Evolutionary conservation across 2,888 invertebrate genomes (phyloP), one percentile per base, ranked within the genome.

Genomic region (Cordilura impudica): DNA sequence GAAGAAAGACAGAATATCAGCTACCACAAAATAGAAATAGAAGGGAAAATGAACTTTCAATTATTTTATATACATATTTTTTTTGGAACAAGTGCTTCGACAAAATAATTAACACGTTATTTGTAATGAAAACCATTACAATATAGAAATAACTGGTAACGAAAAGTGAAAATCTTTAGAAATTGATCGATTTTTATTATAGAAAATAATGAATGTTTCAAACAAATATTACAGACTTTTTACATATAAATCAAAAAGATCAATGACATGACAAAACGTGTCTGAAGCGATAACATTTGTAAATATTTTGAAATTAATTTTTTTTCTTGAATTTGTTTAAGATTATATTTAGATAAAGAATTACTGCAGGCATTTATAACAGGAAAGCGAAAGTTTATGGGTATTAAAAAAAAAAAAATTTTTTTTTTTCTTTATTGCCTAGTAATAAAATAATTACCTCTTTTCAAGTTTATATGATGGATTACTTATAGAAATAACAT

Each of bases 201-300:
- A 19, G n/a, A 39, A 2, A 39, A 39, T 10, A 35, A 35, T 12
- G n/a, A n/a, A n/a, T 39, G 35, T 39, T 39, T n/a, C 35, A 39
- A n/a, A n/a, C 35, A 39, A 39, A 39, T n/a, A 39, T 39, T 18
- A 35, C 14, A 31, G 8, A 49, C 49, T 16, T 58, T 56, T 39
- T 19, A 4, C 6, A n/a, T 19, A 35, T 43, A 21, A 43, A 23
- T 58, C 26, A 39, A 35, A 70, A 56, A 78, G 53, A 78, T 70
- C 73, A 78, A 74, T 74, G 70, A 74, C 69, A 70, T 74, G 73
- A 70, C 70, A 70, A 49, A 69, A 65, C 35, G n/a, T 53, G 18
- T 21, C 16, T 45, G 7, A 19, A 45, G 21, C 45, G 21, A 14
- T 29, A 58, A 2, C 16, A 31, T 35, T 49, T 45, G 51, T 70